Base-by-base conservation (phyloP, 2,797 vertebrate genomes). In the Protosalanx chinensis region DNA sequence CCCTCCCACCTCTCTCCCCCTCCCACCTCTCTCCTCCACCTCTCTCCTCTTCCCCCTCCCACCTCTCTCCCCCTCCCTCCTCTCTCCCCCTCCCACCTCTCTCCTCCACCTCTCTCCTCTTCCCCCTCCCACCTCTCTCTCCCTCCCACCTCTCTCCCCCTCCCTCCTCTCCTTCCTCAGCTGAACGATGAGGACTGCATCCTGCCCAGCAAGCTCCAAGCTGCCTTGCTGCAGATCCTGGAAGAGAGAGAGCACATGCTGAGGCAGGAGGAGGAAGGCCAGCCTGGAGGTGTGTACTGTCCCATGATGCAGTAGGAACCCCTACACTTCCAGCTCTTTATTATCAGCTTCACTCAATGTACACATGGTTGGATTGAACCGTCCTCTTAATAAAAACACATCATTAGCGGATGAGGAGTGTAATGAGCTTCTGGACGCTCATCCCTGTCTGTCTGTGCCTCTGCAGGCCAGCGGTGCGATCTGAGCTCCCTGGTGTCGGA, bases 181-280 rank as follows among this genome's bases (percentile, higher is more conserved):
- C 87, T 95, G 2, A 95, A 95, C 4, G 98, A 99, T 75, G 98
- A 99, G 82, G 95, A 96, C 74, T 97, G 96, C 84, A 98, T 99
- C 87, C 86, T 98, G 81, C 98, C 97, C 81, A 95, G 92, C 76
- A 99, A 98, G 84, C 95, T 98, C 32, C 97, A 98, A 83, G 95
- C 96, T 61, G 97, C 97, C 0, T 91, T 99, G 76, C 91, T 90
- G 70, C 96, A 97, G 84, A 91, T 98, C 88, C 89, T 99, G 84
- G 96, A 98, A 85, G 94, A 96, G 79, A 91, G 96, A 73, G 91
- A 93, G 73, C 93, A 93, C 63, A 96, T 99, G 75, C 88, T 98
- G 80, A 88, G 85, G 63, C 92, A 92, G 1, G 92, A 92, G 57
- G 76, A 78, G 1, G 79, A 71, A 51, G 80, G 83, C 64, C 32